phyloP scores from a whole-genome alignment of 2,888 invertebrate genomes.

The Thereva unica region DNA sequence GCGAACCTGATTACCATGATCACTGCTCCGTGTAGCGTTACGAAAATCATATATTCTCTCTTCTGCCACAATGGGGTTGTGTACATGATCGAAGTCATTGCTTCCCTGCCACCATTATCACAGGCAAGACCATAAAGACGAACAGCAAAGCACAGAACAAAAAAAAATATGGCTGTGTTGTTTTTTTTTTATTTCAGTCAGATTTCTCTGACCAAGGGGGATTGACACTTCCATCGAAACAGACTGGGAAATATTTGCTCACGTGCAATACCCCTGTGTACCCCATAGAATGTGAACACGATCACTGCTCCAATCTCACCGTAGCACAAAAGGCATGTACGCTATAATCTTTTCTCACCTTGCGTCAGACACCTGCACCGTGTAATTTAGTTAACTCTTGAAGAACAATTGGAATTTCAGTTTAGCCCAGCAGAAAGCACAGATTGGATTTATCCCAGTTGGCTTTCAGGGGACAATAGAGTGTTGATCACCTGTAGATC shows the following conservation, averaged over 20 bases:
- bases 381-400: conserved; percentile 26
- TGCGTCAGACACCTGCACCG: conserved; percentile 33
- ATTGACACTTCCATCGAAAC: conserved; percentile 30
- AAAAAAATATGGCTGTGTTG: no score
- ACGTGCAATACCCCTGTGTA: conserved; percentile 22
- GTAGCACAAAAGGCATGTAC: conserved; percentile 5
- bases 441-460: conserved; percentile 4
- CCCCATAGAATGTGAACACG: conserved; percentile 10
- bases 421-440: conserved; percentile 23
- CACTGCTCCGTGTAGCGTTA: not conserved
- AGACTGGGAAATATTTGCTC: conserved; percentile 23
- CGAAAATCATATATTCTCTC: not conserved
- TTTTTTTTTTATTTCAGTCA: no score
- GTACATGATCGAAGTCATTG: no score
- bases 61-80: not conserved
- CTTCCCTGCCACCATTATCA: conserved; percentile 3
- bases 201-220: conserved; percentile 22
- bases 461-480: not conserved
- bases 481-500: conserved; percentile 22
- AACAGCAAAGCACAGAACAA: no score
- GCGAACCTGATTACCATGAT: conserved; percentile 17
- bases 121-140: not conserved
- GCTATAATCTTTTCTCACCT: conserved; percentile 29
- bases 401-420: conserved; percentile 33
- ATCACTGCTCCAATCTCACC: conserved; percentile 3